Evolutionary conservation across 2,888 invertebrate genomes (phyloP), one percentile per base, ranked within the genome.

Genomic region (Agrilus mali): DNA sequence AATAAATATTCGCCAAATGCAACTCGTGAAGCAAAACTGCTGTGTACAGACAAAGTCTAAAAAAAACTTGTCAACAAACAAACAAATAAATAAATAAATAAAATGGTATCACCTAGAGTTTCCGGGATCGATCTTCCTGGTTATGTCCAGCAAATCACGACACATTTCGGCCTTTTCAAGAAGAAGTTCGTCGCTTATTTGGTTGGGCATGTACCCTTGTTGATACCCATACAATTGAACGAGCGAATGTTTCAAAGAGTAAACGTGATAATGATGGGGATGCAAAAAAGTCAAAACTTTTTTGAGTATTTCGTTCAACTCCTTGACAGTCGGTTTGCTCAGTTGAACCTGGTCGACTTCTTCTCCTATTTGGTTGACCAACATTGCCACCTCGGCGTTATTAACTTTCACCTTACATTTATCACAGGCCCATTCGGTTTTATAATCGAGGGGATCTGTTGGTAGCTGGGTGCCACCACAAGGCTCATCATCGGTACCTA

Each of bases 191-290:
- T 74, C 72, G 3, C 74, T 72, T 33, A 78, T 68, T 39, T 74
- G 66, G 38, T 65, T 59, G 20, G 71, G 62, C 41, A 69, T 62
- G 50, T 77, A 77, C 17, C 76, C 80, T 35, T 71, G 67, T 48
- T 82, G 80, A 49, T 81, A 74, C 7, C 86, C 86, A 59, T 83
- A 84, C 40, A 89, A 61, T 59, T 90, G 90, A 41, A 89, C 71
- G 27, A 90, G 66, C 1, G 86, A 83, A 64, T 90, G 90, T 54
- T 85, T 84, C 7, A 88, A 74, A 0, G 84, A 78, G 56, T 86
- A 86, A 50, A 85, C 72, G 54, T 87, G 86, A 60, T 86, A 90
- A 65, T 90, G 90, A 59, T 86, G 80, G 0, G 83, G 81, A 66
- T 90, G 89, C 43, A 90, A 67, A 53, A 89, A 82, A 47, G 77